Conservation (phyloP, 2,113 vertebrate species). For the Alethe castanea region DNA sequence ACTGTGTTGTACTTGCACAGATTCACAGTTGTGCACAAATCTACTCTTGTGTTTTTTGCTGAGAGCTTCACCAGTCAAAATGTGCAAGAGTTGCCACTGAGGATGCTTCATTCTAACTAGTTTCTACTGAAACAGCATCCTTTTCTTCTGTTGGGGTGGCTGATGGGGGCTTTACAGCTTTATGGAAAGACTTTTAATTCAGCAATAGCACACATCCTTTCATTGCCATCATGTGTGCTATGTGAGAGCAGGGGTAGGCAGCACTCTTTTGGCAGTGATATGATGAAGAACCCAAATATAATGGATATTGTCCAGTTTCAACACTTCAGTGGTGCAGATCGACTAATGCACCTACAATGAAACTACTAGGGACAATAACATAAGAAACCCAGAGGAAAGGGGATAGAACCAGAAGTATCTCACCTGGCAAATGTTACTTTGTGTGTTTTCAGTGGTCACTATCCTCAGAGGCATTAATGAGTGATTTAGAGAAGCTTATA, state of each 20-base stretch:
- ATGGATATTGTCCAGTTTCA: not conserved
- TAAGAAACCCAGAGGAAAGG: not conserved
- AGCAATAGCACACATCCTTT: not conserved
- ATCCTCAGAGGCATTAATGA: not conserved
- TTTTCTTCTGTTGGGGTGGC: not conserved
- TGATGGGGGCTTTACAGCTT: not conserved
- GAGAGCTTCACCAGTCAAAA: not conserved
- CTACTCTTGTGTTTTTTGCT: not conserved
- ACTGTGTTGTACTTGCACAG: accelerated
- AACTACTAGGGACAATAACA: not conserved
- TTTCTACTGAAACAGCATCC: not conserved
- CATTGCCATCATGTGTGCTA: no score
- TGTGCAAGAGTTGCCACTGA: not conserved
- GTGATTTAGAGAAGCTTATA: not conserved
- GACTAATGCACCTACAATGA: not conserved
- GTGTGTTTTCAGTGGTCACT: not conserved
- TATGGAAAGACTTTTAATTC: not conserved
- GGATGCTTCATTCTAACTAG: not conserved
- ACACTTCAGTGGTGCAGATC: not conserved
- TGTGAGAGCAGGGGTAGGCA: not conserved
- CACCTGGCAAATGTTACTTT: accelerated
- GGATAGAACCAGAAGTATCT: not conserved
- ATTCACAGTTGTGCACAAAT: not conserved
- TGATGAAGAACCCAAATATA: not conserved
- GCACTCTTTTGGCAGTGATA: not conserved